Evolutionary conservation across 2,888 invertebrate genomes (phyloP), one percentile per base, ranked within the genome.

Genomic region (Eupelmus urozonus): DNA sequence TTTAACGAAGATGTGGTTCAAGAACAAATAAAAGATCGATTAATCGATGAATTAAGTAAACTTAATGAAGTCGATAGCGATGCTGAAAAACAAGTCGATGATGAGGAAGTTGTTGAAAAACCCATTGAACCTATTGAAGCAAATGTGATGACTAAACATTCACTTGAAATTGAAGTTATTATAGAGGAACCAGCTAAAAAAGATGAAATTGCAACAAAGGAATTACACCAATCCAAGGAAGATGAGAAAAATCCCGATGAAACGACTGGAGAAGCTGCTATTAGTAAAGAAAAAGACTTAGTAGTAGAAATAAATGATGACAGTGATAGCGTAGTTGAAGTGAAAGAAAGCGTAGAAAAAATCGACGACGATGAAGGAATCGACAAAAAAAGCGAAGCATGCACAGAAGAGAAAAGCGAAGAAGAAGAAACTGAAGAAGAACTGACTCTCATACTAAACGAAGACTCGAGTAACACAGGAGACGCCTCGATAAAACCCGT

Each of bases 11-110:
- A 70, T 49, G 34, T 23, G 25, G n/a, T 25, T 3, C 49, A 78
- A 45, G 55, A 69, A 40, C 27, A 51, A 42, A 59, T 60, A 49
- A 67, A 74, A 67, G 45, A 60, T 60, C 20, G n/a, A n/a, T 23
- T 78, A 23, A 72, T 72, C 9, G 51, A 66, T 59, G 70, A 79
- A 60, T 57, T 65, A 1, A 23, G 42, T 18, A 80, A 76, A 16
- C 27, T 62, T 16, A 57, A 80, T 20, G 34, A 76, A 27, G 60
- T 69, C 27, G 66, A 69, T 2, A 63, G 51, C 18, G 66, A 63
- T 65, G 23, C 23, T 20, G 53, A 53, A 20, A 53, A 11, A 20
- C 13, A 45, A 16, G 13, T 13, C 2, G 2, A 16, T 13, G 53
- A 53, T 13, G 20, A 53, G 4, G 13, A 7, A 18, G 18, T n/a